Evolutionary conservation across 2,888 invertebrate species (phyloP), one percentile per base, ranked within the genome.

Genomic region (Synergus japonicus): DNA sequence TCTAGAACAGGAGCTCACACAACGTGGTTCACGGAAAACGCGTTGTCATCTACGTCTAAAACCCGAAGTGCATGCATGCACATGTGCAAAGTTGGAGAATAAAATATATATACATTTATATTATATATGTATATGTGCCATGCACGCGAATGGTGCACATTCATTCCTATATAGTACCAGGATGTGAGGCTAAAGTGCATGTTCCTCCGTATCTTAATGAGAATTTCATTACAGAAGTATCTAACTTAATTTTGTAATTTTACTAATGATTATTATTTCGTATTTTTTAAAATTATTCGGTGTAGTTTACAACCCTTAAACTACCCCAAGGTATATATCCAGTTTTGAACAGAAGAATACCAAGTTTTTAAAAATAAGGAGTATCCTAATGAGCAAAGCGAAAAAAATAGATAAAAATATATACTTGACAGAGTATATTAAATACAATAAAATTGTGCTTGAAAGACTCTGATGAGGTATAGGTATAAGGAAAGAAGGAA

Each of bases 161-260:
- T 54, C 54, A 73, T 54, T 73, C 29, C 15, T 37, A 73, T 13
- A 66, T 29, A 29, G 29, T 12, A 73, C 73, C 54, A 73, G 73
- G 73, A 54, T 73, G 37, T 73, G 41, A 73, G 73, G 49, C n/a
- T 73, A 73, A 73, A 73, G 73, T 54, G 15, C 73, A 73, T 37
- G 37, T 73, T 73, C 12, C 12, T 60, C 12, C 12, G 22, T 60
- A 12, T 73, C 49, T 73, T 73, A 73, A 54, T 54, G 49, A 73
- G 29, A 69, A 69, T 49, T 69, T 69, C 49, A 69, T 37, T 37
- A 29, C 7, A 8, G 49, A 29, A 15, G 67, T 15, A 22, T 69
- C 22, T 37, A 4, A 7, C 46, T 13, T 4, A 15, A 69, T 46
- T 15, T 22, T n/a, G 8, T 8, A 7, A 43, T 43, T 54, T 54